Percentiles rank a stretch among this genome's conserved stretches.
These are phyloP conservation scores for Thymelicus lineola DNA, from an alignment of 2,888 invertebrate genomes.

Conservation along the genomic window DNA sequence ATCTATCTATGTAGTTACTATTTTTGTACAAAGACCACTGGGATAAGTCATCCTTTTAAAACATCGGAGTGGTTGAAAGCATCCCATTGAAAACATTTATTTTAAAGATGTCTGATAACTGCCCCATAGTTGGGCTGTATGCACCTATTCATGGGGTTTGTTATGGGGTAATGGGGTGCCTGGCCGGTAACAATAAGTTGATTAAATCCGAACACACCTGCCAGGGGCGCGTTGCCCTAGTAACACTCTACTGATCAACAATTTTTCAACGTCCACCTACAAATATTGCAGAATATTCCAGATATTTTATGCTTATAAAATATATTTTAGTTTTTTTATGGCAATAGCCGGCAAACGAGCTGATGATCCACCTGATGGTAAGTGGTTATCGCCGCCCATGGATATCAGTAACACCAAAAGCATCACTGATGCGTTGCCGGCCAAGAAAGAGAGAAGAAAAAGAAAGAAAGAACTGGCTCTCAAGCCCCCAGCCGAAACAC, in stretches of 20 bases:
- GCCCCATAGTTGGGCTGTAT: conserved; percentile 15
- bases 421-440: too few relatives aligned
- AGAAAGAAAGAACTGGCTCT: background rate
- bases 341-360: too few relatives aligned
- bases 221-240: conserved; percentile 62
- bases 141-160: conserved; percentile 42
- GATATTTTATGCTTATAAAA: too few relatives aligned
- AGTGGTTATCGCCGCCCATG: too few relatives aligned
- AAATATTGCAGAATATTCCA: conserved; percentile 38
- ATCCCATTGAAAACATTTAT: conserved; percentile 26
- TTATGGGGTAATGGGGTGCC: background rate
- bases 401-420: too few relatives aligned
- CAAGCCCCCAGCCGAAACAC: too few relatives aligned
- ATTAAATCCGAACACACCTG: conserved; percentile 82
- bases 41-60: background rate
- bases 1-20: too few relatives aligned
- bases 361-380: too few relatives aligned
- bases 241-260: conserved; percentile 70
- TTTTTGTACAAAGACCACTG: too few relatives aligned
- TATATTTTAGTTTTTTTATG: too few relatives aligned
- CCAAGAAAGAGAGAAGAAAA: too few relatives aligned
- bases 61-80: conserved; percentile 9
- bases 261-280: conserved; percentile 57
- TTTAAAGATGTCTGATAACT: conserved; percentile 29
- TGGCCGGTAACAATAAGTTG: conserved; percentile 72